Evolutionary conservation across 2,113 vertebrate species (phyloP).

Genomic region (Pavo muticus): DNA sequence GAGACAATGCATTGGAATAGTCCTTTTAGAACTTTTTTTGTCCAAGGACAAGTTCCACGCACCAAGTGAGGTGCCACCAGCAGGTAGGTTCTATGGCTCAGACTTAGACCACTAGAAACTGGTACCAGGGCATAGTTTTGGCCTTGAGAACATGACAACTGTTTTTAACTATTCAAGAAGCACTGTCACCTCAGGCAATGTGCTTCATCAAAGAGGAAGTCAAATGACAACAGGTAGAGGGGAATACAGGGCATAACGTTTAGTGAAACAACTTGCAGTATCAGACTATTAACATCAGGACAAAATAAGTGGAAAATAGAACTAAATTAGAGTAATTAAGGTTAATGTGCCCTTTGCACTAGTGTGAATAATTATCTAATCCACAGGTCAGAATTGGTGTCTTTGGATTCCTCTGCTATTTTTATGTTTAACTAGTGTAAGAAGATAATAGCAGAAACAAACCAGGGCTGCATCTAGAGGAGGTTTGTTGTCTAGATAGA

Average conservation of each 20-base stretch:
- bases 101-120: not conserved
- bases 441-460: slow-evolving; percentile 1
- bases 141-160: not conserved
- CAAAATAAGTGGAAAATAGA: not conserved
- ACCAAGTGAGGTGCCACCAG: not conserved
- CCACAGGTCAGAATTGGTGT: not conserved
- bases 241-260: not conserved
- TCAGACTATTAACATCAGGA: not conserved
- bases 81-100: not conserved
- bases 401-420: not conserved
- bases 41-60: not conserved
- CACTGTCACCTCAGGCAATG: not conserved
- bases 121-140: not conserved
- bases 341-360: not conserved
- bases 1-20: not conserved
- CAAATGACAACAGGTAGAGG: not conserved
- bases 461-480: not conserved
- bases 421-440: not conserved
- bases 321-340: slow-evolving; percentile 1
- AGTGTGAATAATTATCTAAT: not conserved
- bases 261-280: not conserved
- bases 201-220: not conserved
- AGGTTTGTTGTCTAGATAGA: not conserved
- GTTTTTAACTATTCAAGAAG: not conserved
- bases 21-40: not conserved